A percentile compares a stretch with the other conserved stretches of the same genome.
Evolutionary conservation across 35 echinoderm and acorn worm genomes (phyloP).

Genomic region (Strongylocentrotus purpuratus): DNA sequence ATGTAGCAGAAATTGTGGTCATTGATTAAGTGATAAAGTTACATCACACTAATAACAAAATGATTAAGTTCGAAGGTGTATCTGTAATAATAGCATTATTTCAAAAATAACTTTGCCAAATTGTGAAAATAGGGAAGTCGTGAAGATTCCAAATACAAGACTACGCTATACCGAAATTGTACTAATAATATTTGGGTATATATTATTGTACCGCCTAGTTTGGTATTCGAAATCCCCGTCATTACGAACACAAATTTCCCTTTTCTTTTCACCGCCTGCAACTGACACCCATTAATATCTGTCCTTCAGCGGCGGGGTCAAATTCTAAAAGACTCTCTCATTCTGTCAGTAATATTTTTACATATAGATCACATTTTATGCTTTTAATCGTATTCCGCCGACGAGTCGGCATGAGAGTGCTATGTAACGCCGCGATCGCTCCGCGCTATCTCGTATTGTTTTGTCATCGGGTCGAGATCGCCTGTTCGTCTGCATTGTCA

Average conservation of each 20-base stretch:
- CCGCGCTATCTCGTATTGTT: not conserved
- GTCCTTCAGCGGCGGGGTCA: not conserved
- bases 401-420: not conserved
- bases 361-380: not conserved
- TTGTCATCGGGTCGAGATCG: not conserved
- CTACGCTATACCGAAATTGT: too few species aligned
- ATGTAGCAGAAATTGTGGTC: too few species aligned
- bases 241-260: not conserved
- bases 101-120: too few species aligned
- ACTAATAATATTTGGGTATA: too few species aligned
- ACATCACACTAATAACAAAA: too few species aligned
- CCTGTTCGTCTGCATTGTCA: not conserved
- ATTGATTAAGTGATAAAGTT: too few species aligned
- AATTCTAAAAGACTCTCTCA: conserved; percentile 22
- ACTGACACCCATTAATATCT: conserved; percentile 29
- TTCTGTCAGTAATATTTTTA: not conserved
- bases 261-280: not conserved
- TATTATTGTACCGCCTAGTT: not conserved
- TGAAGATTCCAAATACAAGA: too few species aligned
- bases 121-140: too few species aligned
- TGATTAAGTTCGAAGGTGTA: too few species aligned
- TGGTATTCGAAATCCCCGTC: not conserved
- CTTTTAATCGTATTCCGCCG: not conserved
- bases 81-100: too few species aligned
- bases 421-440: not conserved